phyloP scores from a whole-genome alignment of 2,113 vertebrate species.

The Syngnathus floridae region DNA sequence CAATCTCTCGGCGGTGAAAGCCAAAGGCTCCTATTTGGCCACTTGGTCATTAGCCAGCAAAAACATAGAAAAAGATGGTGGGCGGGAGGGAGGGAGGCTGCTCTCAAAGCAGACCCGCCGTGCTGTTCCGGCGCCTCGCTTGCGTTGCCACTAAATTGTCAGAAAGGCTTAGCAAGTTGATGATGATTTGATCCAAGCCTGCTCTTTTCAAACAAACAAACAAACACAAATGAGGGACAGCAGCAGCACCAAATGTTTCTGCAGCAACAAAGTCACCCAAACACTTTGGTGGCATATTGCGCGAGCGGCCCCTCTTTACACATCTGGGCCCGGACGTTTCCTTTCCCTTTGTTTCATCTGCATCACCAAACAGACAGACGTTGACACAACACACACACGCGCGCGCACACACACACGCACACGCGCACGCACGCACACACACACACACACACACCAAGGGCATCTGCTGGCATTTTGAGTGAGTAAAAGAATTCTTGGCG shows the following conservation, averaged over 20 bases:
- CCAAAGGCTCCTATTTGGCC: conserved; percentile 50
- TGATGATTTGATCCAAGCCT: conserved; percentile 52
- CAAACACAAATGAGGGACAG: conserved; percentile 52
- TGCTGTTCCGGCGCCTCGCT: conserved; percentile 41
- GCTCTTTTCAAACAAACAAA: conserved; percentile 34
- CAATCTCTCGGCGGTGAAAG: conserved; percentile 60
- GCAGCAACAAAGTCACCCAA: not conserved
- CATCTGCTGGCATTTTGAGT: conserved; percentile 6
- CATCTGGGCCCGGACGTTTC: too few species aligned
- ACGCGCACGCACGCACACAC: conserved; percentile 5
- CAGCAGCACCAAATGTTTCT: too few species aligned
- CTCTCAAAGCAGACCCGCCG: conserved; percentile 48
- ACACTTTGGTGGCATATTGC: too few species aligned
- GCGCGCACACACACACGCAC: not conserved
- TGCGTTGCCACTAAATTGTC: conserved; percentile 53
- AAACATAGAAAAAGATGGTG: conserved; percentile 30
- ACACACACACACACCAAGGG: conserved; percentile 1
- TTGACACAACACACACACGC: not conserved
- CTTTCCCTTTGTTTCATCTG: too few species aligned
- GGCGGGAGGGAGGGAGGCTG: conserved; percentile 35
- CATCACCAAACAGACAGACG: not conserved
- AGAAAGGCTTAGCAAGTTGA: conserved; percentile 57
- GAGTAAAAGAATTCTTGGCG: conserved; percentile 20
- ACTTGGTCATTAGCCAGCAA: conserved; percentile 49
- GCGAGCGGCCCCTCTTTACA: too few species aligned